Evolutionary conservation across 2,113 vertebrate genomes (phyloP), one percentile per base, ranked within the genome.

Genomic region (Motacilla tschutschensis): DNA sequence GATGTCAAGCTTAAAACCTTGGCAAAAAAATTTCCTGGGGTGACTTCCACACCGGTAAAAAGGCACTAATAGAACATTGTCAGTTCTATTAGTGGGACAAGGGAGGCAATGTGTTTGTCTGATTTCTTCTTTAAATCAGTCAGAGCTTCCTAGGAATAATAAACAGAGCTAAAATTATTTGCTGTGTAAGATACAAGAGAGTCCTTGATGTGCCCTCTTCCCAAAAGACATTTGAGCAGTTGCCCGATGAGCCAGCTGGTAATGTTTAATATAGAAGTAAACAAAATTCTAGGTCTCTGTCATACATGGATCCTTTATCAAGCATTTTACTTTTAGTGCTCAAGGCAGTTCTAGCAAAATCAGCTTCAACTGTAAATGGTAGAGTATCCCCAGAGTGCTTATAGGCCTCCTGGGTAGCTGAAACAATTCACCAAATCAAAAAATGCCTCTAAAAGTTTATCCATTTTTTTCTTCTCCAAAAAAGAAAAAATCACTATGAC

Each of bases 211-310:
- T 87, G 69, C 87, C 79, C 82, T 92, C 79, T 63, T 93, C 70
- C 58, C 79, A 80, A 85, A 81, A 83, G 64, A 79, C 38, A 54
- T 76, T 82, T 86, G 84, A 93, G 60, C 46, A 88, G 21, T 57
- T 80, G 72, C 75, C 88, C 12, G 0, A 57, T 4, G 6, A 71
- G 57, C n/a, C 88, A 95, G 86, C 67, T 92, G 88, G 53, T 74
- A 92, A 88, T 43, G 41, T 70, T 94, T 88, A 95, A 75, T 44
- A 77, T 0, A 90, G 67, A 84, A 92, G 53, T 76, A 93, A 93
- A 92, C 75, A 92, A 59, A 93, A 84, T 86, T 90, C 78, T 90
- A 91, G 67, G 60, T 70, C 86, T 91, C 85, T 93, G 55, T 86
- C 67, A 83, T 82, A 88, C 67, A 91, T 6, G 21, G 72, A 57